A percentile compares a stretch with the other conserved stretches of the same genome.
Evolutionary conservation across 2,113 vertebrate species (phyloP).

Genomic region (Callipepla squamata): DNA sequence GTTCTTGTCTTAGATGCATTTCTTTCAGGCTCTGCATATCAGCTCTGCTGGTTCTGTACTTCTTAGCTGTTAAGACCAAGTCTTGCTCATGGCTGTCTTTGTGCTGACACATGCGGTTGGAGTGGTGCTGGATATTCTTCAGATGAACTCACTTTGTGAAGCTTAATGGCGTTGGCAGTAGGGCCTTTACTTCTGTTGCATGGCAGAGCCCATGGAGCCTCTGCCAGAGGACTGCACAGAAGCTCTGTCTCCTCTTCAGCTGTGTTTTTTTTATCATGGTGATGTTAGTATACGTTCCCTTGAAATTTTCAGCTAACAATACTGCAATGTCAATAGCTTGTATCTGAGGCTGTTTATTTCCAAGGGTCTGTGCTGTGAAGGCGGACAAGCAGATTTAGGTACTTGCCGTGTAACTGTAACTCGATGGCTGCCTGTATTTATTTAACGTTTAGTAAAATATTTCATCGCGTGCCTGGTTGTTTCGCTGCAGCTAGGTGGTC

Average conservation of each 20-base stretch:
- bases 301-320: neutral
- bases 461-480: neutral
- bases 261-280: fast-evolving
- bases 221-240: neutral
- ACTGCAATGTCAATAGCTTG: neutral
- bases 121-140: fast-evolving
- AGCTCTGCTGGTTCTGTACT: neutral
- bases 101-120: fast-evolving
- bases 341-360: neutral
- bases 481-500: neutral
- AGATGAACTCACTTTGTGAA: fast-evolving
- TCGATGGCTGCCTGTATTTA: neutral
- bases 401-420: neutral
- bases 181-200: neutral
- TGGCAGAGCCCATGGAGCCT: neutral
- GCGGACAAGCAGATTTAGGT: neutral
- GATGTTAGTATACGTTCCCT: neutral
- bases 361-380: neutral
- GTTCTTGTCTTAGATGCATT: neutral
- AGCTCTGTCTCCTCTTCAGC: neutral
- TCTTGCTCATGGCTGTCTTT: no score
- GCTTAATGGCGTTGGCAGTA: fast-evolving
- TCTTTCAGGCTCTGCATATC: no score
- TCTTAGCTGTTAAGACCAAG: neutral
- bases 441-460: neutral